Percentiles rank a stretch among this genome's conserved stretches.
Evolutionary conservation across 2,888 invertebrate genomes (phyloP).

Genomic region (Conistra vaccinii): DNA sequence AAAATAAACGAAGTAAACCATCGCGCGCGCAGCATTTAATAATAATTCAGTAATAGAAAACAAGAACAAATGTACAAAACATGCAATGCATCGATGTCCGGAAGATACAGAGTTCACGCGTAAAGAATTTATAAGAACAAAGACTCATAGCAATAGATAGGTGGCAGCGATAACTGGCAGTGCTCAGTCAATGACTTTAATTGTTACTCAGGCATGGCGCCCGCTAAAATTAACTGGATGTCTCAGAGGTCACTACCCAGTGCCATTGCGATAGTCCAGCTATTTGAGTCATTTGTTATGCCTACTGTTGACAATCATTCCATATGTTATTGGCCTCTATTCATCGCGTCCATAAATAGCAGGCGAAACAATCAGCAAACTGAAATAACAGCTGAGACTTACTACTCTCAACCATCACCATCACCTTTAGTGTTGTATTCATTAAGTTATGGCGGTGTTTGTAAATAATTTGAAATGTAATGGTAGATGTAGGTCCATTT

Average conservation of each 20-base stretch:
- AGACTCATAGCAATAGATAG: conserved; percentile 37
- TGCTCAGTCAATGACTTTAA: conserved; percentile 79
- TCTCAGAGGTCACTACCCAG: conserved; percentile 73
- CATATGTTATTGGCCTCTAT: conserved; percentile 44
- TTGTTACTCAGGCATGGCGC: conserved; percentile 71
- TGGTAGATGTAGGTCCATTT: neutral
- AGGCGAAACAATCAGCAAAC: conserved; percentile 21
- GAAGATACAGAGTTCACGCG: conserved; percentile 14
- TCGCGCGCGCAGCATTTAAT: conserved; percentile 51
- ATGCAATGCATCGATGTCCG: conserved; percentile 1
- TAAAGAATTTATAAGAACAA: conserved; percentile 52
- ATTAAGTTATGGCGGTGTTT: conserved; percentile 1
- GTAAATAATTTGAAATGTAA: conserved; percentile 2
- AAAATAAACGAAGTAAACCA: conserved; percentile 15
- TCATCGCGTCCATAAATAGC: conserved; percentile 46
- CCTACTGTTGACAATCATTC: conserved; percentile 45
- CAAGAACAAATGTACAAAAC: conserved; percentile 25
- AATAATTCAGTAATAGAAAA: conserved; percentile 13
- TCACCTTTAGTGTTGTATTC: neutral
- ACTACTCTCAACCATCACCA: conserved; percentile 4
- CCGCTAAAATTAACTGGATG: conserved; percentile 81
- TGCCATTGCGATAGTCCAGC: conserved; percentile 61
- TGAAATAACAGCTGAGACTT: conserved; percentile 40
- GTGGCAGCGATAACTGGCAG: conserved; percentile 43
- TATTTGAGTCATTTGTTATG: conserved; percentile 47